Base-by-base conservation (phyloP, 2,797 vertebrate species). In the Alauda arvensis region DNA sequence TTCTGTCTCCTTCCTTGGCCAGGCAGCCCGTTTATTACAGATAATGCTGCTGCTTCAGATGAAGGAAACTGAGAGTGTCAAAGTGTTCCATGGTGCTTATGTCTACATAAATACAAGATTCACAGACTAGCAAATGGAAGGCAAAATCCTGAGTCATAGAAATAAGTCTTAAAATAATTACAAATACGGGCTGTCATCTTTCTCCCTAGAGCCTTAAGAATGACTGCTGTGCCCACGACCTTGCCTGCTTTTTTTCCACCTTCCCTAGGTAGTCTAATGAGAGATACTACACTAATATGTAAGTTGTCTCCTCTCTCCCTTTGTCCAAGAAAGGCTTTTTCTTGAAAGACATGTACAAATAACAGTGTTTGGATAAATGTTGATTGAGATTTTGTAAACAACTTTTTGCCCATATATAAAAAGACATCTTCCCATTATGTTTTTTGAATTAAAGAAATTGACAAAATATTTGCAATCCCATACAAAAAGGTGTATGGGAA, bases 81-180 rank as follows among this genome's bases (percentile, higher is more conserved):
- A 48, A 81, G 7, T 72, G 33, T 57, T 88, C 71, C 46, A 10
- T 18, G 25, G 56, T 80, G 61, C 52, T 90, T 77, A 5, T 40
- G 25, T 59, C 78, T 71, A 75, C 78, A 80, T 56, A 93, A 89
- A 89, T 39, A 70, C 14, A 57, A 70, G 80, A 87, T 84, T 61
- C 87, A 63, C 52, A 16, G 61, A 51, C 53, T 46, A 72, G 46
- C 14, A 85, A 86, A 68, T 61, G 28, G 29, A 83, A 83, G 28
- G 53, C 31, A 24, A 68, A 89, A 42, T 21, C 17, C 37, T 13
- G 5, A 1, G 0, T 78, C 33, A 57, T 29, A 71, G 53, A 85
- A 85, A 70, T 9, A 10, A 52, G 28, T 33, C 14, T 43, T 70
- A 65, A 88, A 84, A 61, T 51, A 48, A 85, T 61, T 61, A 57